phyloP scores from a whole-genome alignment of 1,140 invertebrate species.

The Mya arenaria region DNA sequence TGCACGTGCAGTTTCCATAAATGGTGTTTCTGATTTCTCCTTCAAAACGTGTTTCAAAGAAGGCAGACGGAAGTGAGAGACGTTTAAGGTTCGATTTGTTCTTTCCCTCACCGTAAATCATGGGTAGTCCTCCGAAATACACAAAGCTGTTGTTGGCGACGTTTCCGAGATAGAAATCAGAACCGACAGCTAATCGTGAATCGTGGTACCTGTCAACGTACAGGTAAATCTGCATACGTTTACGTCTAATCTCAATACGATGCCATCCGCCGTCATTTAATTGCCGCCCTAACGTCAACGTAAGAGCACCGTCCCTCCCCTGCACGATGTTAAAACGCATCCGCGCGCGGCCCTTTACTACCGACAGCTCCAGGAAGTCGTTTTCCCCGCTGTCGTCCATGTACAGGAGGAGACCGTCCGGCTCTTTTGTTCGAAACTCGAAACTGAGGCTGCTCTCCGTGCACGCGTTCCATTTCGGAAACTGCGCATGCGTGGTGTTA shows the following conservation, averaged over 20 bases:
- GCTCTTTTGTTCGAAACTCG: slow-evolving; percentile 71
- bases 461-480: slow-evolving; percentile 77
- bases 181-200: slow-evolving; percentile 67
- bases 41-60: slow-evolving; percentile 55
- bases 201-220: slow-evolving; percentile 66
- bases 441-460: slow-evolving; percentile 74
- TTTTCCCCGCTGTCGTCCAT: slow-evolving; percentile 75
- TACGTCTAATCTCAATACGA: slow-evolving; percentile 70
- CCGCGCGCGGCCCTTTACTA: slow-evolving; percentile 58
- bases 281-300: slow-evolving; percentile 59
- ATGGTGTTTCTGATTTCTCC: slow-evolving; percentile 75
- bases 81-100: slow-evolving; percentile 46
- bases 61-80: slow-evolving; percentile 64
- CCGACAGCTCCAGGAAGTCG: slow-evolving; percentile 71
- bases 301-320: slow-evolving; percentile 65
- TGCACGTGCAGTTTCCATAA: slow-evolving; percentile 77
- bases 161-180: slow-evolving; percentile 70
- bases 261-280: slow-evolving; percentile 75
- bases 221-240: slow-evolving; percentile 73
- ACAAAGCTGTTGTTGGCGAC: slow-evolving; percentile 64
- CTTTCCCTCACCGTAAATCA: too few species aligned
- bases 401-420: slow-evolving; percentile 73
- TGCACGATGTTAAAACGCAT: slow-evolving; percentile 74
- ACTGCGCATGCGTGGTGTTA: slow-evolving; percentile 67
- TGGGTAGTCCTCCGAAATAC: slow-evolving; percentile 74